Evolutionary conservation across 2,113 vertebrate genomes (phyloP).

Genomic region (Dromaius novaehollandiae): DNA sequence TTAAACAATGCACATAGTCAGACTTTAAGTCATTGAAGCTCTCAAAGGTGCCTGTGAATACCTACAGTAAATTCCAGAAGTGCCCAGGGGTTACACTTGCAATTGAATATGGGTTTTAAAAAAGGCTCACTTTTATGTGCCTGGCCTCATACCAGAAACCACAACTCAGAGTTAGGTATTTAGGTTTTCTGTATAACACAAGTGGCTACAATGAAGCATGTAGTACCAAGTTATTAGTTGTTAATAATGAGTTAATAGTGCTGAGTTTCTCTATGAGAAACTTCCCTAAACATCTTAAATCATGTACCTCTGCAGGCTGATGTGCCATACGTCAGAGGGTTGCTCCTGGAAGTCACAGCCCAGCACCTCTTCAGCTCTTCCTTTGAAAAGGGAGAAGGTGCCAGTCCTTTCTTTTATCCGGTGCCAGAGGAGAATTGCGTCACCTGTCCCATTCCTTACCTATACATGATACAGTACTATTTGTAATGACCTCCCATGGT

Average conservation of each 20-base stretch:
- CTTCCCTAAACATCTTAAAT: background rate
- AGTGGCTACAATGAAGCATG: fast-evolving
- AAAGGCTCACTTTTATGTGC: background rate
- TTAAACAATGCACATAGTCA: background rate
- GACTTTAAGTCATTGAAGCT: background rate
- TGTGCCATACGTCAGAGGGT: background rate
- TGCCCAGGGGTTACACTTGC: background rate
- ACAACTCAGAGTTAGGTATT: background rate
- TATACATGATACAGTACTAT: fast-evolving
- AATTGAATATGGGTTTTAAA: background rate
- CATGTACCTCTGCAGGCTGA: background rate
- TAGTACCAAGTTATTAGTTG: background rate
- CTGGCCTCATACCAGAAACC: background rate
- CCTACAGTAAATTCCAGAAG: background rate
- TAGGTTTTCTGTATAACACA: background rate
- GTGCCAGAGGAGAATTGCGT: background rate
- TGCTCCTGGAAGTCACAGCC: background rate
- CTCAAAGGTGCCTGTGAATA: background rate
- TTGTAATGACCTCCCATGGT: background rate
- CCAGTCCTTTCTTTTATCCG: background rate
- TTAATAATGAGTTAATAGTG: background rate
- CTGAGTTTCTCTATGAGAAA: background rate
- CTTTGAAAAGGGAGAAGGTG: background rate
- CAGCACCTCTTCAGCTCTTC: background rate
- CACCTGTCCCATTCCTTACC: background rate